Conservation (phyloP, 1,140 invertebrate species). For the Euglossa dilemma region DNA sequence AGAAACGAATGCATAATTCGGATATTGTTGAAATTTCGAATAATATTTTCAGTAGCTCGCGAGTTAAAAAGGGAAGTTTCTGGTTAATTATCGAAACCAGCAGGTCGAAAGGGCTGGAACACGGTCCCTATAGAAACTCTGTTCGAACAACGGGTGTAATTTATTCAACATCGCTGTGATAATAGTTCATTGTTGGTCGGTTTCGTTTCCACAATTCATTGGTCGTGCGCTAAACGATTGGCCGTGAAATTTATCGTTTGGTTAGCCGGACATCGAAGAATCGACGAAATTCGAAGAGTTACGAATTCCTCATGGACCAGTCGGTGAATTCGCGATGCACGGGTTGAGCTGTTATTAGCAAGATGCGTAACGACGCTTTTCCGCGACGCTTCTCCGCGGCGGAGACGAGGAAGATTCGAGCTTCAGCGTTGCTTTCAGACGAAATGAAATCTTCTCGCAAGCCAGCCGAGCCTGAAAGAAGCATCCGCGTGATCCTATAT, state of each 20-base stretch:
- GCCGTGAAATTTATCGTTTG: conserved; percentile 43
- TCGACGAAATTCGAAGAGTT: too few relatives aligned
- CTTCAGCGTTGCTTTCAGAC: neutral
- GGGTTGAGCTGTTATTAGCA: too few relatives aligned
- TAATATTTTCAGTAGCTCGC: too few relatives aligned
- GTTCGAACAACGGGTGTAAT: conserved; percentile 29
- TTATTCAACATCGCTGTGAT: conserved; percentile 50
- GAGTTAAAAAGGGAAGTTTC: neutral
- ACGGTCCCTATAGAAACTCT: conserved; percentile 20
- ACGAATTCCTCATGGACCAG: too few relatives aligned
- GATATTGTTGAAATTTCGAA: neutral
- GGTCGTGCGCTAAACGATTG: conserved; percentile 44
- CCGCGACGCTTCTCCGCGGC: too few relatives aligned
- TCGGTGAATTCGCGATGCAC: too few relatives aligned
- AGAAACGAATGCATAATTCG: too few relatives aligned
- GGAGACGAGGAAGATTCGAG: neutral
- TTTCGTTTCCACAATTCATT: conserved; percentile 61
- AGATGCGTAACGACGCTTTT: too few relatives aligned
- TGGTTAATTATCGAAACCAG: conserved; percentile 27
- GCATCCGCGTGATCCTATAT: conserved; percentile 23
- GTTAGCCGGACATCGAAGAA: conserved; percentile 17
- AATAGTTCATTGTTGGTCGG: conserved; percentile 43
- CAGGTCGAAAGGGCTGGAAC: neutral
- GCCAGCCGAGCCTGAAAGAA: conserved; percentile 3
- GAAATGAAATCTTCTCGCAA: conserved; percentile 26